Base-by-base conservation (phyloP, 2,797 vertebrate species). In the Lagodon rhomboides region DNA sequence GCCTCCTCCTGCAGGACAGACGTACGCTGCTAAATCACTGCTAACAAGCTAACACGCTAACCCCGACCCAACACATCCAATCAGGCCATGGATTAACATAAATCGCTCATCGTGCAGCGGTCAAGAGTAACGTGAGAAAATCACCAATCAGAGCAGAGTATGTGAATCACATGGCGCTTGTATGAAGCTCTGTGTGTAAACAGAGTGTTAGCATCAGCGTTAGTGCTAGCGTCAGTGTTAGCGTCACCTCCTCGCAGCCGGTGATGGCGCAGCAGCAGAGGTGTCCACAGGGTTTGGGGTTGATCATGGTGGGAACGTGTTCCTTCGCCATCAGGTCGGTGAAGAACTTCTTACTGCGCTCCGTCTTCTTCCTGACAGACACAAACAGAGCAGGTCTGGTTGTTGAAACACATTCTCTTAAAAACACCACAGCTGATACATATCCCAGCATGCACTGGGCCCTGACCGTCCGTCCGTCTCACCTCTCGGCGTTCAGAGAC, bases 241-340 rank as follows among this genome's bases (percentile, higher is more conserved):
- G 50, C 23, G 3, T 73, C 34, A 99, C 98, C 98, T 98, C 96
- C 83, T 99, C 98, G 0, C 98, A 99, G 83, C 98, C 97, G 15
- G 95, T 91, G 68, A 99, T 97, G 85, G 95, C 92, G 12, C 98
- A 99, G 92, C 98, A 99, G 95, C 98, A 99, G 4, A 99, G 95
- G 83, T 99, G 98, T 41, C 98, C 98, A 0, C 98, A 99, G 20
- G 98, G 98, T 76, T 99, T 99, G 58, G 98, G 98, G 92, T 99
- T 98, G 92, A 99, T 98, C 97, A 98, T 98, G 58, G 97, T 96
- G 12, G 96, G 95, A n/a, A 96, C 93, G 12, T 97, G 97, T 73
- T 98, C 97, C 88, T 98, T 98, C 46, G 93, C 94, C 92, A 97
- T 96, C 70, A 98, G 93, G 90, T 99, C 97, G 0, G 96, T 98